Base-by-base conservation (phyloP, 1,140 invertebrate genomes). In the Scaptomyza graminum region DNA sequence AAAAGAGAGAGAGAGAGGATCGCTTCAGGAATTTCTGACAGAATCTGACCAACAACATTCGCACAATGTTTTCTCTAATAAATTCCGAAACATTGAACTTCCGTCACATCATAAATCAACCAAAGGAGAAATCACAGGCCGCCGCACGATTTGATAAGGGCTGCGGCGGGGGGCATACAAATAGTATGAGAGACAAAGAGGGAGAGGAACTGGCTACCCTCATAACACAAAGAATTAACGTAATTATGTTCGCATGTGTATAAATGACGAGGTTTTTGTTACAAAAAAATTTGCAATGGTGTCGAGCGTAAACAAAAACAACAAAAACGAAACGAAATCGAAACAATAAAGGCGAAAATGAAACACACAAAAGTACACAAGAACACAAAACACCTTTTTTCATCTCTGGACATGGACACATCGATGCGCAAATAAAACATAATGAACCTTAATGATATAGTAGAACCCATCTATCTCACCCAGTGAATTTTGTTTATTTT, bases 11-110 rank as follows among this genome's bases (percentile, higher is more conserved):
- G 9, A 34, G 39, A 22, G 56, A 67, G 22, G 64, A 60, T 68
- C 49, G 57, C 16, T 44, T 25, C 37, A 43, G 39, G 61, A 52
- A 63, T 34, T 9, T 13, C 61, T 62, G 59, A 62, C 28, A 51
- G 59, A 56, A 60, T 34, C 47, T 6, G 60, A 16, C 39, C 71
- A 52, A 74, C 71, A 52, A 74, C 50, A 67, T 54, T 57, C 47
- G 44, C 46, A 13, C 57, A 74, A 84, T 87, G 82, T 87, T 87
- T 87, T 87, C 83, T 88, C 78, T 82, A 87, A 87, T 87, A 87
- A 88, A 87, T 87, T 87, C 83, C 83, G 64, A 88, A 87, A 87
- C 83, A 87, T 71, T 87, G 82, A 76, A 87, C 82, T 87, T 87
- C 83, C 83, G 75, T 79, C 83, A 87, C 71, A 88, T 87, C 83